phyloP scores from a whole-genome alignment of 1,140 invertebrate genomes.

The Tetranychus urticae region DNA sequence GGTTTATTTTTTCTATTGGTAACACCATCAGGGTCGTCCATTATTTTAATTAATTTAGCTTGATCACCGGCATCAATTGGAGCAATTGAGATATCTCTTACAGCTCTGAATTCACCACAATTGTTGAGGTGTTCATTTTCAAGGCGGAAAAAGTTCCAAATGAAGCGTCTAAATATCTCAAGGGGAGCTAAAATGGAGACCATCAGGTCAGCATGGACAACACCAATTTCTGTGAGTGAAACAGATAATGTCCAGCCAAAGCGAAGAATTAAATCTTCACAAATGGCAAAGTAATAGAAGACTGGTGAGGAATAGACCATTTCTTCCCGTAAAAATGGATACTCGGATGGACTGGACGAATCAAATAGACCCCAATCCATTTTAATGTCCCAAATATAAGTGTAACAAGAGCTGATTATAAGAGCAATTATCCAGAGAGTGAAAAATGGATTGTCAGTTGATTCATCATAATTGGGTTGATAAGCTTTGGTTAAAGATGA shows the following conservation, averaged over 20 bases:
- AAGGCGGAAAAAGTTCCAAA: conserved; percentile 98
- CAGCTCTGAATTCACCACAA: conserved; percentile 95
- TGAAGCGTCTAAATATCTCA: conserved; percentile 87
- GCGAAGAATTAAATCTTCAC: conserved; percentile 78
- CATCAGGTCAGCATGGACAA: conserved; percentile 58
- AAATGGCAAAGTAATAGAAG: conserved; percentile 91
- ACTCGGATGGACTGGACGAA: conserved; percentile 24
- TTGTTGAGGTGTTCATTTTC: conserved; percentile 99
- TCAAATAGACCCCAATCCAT: conserved; percentile 98
- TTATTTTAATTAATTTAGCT: conserved; percentile 68
- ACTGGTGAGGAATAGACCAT: conserved; percentile 32
- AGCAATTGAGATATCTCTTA: conserved; percentile 90
- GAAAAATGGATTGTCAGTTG: conserved; percentile 39
- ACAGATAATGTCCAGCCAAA: conserved; percentile 78
- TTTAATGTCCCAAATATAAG: conserved; percentile 82
- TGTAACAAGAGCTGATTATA: conserved; percentile 52
- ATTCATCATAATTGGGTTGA: conserved; percentile 1
- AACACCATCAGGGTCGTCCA: conserved; percentile 70
- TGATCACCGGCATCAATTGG: conserved; percentile 84
- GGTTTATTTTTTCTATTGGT: not conserved
- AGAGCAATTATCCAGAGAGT: conserved; percentile 51
- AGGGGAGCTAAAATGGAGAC: conserved; percentile 63
- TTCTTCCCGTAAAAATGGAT: conserved; percentile 31
- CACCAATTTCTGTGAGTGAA: conserved; percentile 54
- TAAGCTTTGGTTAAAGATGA: conserved; percentile 42